Evolutionary conservation across 2,888 invertebrate genomes (phyloP).

Genomic region (Philereme vetulata): DNA sequence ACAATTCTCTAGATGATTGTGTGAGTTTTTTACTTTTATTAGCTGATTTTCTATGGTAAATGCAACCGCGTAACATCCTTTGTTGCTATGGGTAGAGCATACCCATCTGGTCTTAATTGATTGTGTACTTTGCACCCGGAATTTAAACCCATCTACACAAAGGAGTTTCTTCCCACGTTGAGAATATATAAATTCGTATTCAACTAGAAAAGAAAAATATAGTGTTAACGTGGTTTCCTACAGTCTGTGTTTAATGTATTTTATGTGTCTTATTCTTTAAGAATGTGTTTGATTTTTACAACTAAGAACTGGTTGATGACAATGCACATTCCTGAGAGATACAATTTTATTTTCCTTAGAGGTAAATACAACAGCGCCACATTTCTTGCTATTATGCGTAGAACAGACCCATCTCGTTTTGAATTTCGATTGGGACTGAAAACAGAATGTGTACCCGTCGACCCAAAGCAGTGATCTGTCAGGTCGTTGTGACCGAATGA

Average conservation of each 20-base stretch:
- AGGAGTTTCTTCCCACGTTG: conserved; percentile 22
- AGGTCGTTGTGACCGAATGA: conserved; percentile 39
- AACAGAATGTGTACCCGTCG: conserved; percentile 45
- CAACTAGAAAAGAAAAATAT: background rate
- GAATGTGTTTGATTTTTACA: too few species aligned
- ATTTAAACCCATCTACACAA: conserved; percentile 18
- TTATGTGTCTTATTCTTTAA: too few species aligned
- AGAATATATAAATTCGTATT: conserved; percentile 23
- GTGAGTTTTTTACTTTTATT: conserved; percentile 34
- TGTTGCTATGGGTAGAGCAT: conserved; percentile 41
- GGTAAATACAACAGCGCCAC: conserved; percentile 31
- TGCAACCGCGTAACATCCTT: conserved; percentile 39
- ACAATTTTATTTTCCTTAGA: too few species aligned
- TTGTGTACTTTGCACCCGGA: conserved; percentile 6
- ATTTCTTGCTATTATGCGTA: conserved; percentile 46
- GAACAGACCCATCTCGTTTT: conserved; percentile 52
- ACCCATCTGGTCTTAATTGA: conserved; percentile 38
- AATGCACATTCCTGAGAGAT: too few species aligned
- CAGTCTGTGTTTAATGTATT: too few species aligned
- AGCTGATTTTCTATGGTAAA: conserved; percentile 36
- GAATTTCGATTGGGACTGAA: conserved; percentile 28
- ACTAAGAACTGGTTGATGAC: too few species aligned
- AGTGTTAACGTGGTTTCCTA: too few species aligned
- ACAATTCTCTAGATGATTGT: conserved; percentile 33
- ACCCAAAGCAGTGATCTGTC: conserved; percentile 42